Base-by-base conservation (phyloP, 23 tunicate species). In the Diplosoma virens region DNA sequence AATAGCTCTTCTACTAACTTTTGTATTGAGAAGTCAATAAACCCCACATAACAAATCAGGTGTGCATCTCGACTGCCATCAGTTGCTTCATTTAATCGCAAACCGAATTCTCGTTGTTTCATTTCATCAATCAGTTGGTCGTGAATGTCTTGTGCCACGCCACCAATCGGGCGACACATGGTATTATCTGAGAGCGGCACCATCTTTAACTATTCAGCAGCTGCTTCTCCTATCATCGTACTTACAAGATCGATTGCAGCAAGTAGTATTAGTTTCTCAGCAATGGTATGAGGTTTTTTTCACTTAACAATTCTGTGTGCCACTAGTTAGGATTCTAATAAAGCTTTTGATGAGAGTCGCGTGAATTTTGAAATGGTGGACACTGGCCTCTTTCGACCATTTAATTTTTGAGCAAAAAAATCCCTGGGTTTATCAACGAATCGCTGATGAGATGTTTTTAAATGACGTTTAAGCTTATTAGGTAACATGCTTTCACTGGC, bases 231-330 rank as follows among this genome's bases (percentile, higher is more conserved):
- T 73, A 73, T 73, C 79, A 73, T 73, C 66, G 79, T 73, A 73
- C 18, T 73, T 73, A 34, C 79, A 73, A 73, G 66, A 73, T 73
- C 79, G 79, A 73, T 27, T 73, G 79, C 79, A 52, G 79, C 79
- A 5, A 66, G 79, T 66, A 66, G 71, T 47, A 80, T 80, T 32
- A 67, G 77, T 68, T 80, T 66, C 67, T 80, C 84, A 52, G 75
- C 84, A 58, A 82, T 74, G 58, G 71, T 82, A 72, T 73, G 81
- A 58, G 80, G 71, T 59, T 73, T 73, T 47, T 82, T 82, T 20
- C 82, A 27, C 58, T 73, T 56, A 25, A 80, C 81, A 82, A 82
- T 74, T 74, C 72, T 64, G 71, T 47, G 41, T 31, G 80, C 80
- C 56, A 82, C 78, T 55, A 36, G 80, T 21, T 82, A 82, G 77